phyloP scores from a whole-genome alignment of 2,888 invertebrate species.

The Volucella bombylans region DNA sequence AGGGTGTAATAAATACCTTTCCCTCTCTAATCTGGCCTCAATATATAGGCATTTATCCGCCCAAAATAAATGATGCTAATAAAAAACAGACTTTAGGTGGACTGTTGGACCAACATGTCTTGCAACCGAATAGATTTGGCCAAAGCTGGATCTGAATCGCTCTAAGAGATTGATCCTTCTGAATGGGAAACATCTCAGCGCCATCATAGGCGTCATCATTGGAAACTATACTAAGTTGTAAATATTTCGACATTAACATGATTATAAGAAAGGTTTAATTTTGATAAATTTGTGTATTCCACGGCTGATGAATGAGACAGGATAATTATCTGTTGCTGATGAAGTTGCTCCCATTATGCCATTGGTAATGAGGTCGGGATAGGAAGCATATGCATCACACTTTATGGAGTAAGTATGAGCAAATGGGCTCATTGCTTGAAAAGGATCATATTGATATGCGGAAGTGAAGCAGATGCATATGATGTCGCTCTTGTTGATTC shows the following conservation, averaged over 20 bases:
- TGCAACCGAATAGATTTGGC: too few relatives aligned
- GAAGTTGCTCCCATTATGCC: constrained; percentile 59
- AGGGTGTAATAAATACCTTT: too few relatives aligned
- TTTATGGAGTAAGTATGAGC: constrained; percentile 56
- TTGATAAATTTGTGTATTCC: constrained; percentile 64
- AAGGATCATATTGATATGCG: constrained; percentile 66
- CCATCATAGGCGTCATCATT: too few relatives aligned
- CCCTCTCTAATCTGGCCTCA: too few relatives aligned
- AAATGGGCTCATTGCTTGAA: constrained; percentile 62
- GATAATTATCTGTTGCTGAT: constrained; percentile 56
- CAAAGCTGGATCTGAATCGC: too few relatives aligned
- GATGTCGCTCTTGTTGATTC: constrained; percentile 44
- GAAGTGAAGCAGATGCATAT: constrained; percentile 49
- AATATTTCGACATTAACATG: constrained; percentile 57
- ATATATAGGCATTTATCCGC: too few relatives aligned
- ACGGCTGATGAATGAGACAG: constrained; percentile 61
- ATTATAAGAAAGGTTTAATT: constrained; percentile 40
- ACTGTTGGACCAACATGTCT: too few relatives aligned
- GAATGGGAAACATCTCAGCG: too few relatives aligned
- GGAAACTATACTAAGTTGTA: constrained; percentile 62
- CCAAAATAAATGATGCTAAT: too few relatives aligned
- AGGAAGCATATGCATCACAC: constrained; percentile 55
- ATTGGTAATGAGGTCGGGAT: constrained; percentile 69
- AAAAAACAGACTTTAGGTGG: too few relatives aligned
- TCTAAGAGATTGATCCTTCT: too few relatives aligned